Evolutionary conservation across 2,113 vertebrate species (phyloP).

Genomic region (Pithys albifrons): DNA sequence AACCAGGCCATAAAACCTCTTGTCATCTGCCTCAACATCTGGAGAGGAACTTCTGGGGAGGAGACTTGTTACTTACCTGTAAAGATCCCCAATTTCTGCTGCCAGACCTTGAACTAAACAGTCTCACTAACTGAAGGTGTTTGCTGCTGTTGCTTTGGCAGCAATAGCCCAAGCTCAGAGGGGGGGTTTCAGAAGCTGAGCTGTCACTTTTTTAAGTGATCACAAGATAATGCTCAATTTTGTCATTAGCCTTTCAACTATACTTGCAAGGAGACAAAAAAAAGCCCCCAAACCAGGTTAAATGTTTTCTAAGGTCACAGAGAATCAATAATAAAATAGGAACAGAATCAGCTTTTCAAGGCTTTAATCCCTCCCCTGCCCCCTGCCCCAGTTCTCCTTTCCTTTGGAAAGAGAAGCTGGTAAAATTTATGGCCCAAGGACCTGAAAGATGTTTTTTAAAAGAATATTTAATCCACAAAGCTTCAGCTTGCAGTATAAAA

Average conservation of each 20-base stretch:
- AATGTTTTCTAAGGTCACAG: not conserved
- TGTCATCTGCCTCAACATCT: not conserved
- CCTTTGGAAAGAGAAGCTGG: not conserved
- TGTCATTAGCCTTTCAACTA: not conserved
- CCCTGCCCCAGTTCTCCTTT: not conserved
- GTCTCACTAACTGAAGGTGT: not conserved
- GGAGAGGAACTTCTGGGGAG: not conserved
- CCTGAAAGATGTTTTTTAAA: not conserved
- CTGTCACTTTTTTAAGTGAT: not conserved
- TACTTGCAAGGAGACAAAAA: not conserved
- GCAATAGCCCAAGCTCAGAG: not conserved
- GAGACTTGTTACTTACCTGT: not conserved
- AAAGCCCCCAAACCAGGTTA: not conserved
- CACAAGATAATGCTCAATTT: not conserved
- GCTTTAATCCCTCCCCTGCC: not conserved
- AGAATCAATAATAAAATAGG: not conserved
- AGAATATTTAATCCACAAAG: slow-evolving; percentile 33
- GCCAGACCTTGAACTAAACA: not conserved
- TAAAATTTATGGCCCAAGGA: not conserved
- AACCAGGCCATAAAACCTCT: not conserved
- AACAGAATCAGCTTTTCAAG: not conserved
- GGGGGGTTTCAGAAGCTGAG: not conserved
- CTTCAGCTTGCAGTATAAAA: not conserved
- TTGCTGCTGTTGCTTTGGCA: not conserved
- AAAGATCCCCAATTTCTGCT: not conserved